Percentiles rank a stretch among this genome's conserved stretches.
These are phyloP conservation scores for Labia minor DNA, from an alignment of 2,888 invertebrate genomes.

Conservation along the genomic window DNA sequence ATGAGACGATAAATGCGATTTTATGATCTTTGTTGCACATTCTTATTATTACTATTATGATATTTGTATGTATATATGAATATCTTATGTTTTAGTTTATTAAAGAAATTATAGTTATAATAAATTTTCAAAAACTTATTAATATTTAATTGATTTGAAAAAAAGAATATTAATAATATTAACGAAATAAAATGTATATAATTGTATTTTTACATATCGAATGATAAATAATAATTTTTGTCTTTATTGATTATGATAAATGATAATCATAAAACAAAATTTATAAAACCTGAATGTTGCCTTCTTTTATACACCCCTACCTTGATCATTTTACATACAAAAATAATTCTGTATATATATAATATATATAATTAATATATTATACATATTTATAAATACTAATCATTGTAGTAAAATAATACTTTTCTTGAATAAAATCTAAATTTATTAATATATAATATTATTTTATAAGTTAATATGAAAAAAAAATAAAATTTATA, in stretches of 20 bases:
- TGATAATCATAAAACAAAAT: conserved; percentile 18
- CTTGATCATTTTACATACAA: no score
- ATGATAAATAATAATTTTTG: conserved; percentile 18
- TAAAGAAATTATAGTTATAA: conserved; percentile 8
- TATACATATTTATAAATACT: no score
- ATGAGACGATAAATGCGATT: neutral
- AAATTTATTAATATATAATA: no score
- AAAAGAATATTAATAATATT: conserved; percentile 16
- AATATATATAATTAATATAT: no score
- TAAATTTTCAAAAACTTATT: neutral
- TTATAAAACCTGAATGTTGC: conserved; percentile 21
- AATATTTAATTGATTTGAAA: conserved; percentile 15
- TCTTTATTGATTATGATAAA: conserved; percentile 20
- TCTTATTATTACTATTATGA: neutral
- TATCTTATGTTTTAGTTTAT: neutral
- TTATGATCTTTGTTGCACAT: neutral
- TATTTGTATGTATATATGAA: neutral
- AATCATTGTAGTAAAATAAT: no score
- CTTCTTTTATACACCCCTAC: conserved; percentile 24
- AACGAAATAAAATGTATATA: conserved; percentile 23
- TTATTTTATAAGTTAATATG: no score
- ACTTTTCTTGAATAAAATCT: no score
- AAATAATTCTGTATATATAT: no score
- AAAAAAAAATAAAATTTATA: no score
- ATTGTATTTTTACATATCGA: conserved; percentile 24